A percentile compares a stretch with the other conserved stretches of the same genome.
phyloP scores from a whole-genome alignment of 53 echinoderm and acorn worm genomes.

The Arbacia lixula region DNA sequence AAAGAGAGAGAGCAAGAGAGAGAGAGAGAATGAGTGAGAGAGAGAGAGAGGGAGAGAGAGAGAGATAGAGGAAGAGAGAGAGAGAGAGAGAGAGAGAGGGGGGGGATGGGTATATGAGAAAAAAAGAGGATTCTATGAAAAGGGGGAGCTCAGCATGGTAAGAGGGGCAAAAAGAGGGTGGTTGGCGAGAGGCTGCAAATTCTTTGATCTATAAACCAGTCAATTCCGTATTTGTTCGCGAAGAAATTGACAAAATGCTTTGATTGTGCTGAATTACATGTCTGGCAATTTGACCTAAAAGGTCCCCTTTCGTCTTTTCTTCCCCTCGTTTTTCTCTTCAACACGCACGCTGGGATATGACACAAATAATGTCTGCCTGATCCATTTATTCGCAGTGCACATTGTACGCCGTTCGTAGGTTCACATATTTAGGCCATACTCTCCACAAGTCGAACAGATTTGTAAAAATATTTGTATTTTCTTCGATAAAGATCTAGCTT shows the following conservation, averaged over 20 bases:
- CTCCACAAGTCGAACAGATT: not conserved
- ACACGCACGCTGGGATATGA: not conserved
- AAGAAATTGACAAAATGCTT: constrained; percentile 32
- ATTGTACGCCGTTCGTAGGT: not conserved
- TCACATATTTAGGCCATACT: not conserved
- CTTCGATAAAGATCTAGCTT: not conserved
- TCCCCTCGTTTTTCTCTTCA: not conserved
- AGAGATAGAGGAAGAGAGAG: not conserved
- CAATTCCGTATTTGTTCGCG: constrained; percentile 4
- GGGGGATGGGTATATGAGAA: not conserved
- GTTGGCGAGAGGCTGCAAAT: not conserved
- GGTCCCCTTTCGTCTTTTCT: not conserved
- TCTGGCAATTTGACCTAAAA: constrained; percentile 2
- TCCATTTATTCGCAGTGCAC: not conserved
- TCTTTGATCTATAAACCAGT: constrained; percentile 6
- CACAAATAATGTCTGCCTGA: constrained; percentile 3
- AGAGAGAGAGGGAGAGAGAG: not conserved
- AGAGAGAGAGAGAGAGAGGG: constrained; percentile 1
- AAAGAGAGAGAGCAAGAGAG: not conserved
- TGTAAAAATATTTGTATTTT: not conserved
- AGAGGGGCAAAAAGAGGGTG: not conserved
- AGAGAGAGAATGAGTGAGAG: not conserved
- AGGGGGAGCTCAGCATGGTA: not conserved
- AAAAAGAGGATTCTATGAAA: not conserved
- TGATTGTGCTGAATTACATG: constrained; percentile 16